These are phyloP conservation scores for Drosophila rubida DNA, from an alignment of 2,888 invertebrate species.

Conservation along the genomic window DNA sequence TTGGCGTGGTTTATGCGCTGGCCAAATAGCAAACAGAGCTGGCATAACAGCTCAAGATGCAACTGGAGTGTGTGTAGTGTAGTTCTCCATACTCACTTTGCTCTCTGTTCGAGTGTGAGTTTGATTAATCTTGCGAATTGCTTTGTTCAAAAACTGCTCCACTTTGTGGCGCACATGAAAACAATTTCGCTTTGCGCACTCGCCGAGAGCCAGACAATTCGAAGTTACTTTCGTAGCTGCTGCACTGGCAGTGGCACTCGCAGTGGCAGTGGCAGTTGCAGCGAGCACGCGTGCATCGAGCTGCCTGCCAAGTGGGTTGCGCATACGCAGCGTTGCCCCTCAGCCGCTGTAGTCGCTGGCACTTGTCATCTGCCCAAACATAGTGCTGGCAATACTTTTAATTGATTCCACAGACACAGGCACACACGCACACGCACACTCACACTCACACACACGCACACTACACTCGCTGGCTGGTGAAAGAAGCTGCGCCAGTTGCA, in stretches of 20 bases:
- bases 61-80: conserved; percentile 25
- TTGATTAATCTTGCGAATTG: conserved; percentile 81
- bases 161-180: conserved; percentile 77
- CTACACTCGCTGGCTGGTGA: conserved; percentile 43
- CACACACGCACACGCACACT: conserved; percentile 36
- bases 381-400: conserved; percentile 76
- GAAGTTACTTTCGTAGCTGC: conserved; percentile 56
- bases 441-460: conserved; percentile 14
- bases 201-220: conserved; percentile 33
- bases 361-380: conserved; percentile 79
- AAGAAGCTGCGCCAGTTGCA: conserved; percentile 76
- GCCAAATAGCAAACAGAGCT: conserved; percentile 34
- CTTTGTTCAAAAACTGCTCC: conserved; percentile 82
- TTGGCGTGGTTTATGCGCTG: conserved; percentile 70
- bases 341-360: conserved; percentile 12
- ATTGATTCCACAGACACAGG: conserved; percentile 72
- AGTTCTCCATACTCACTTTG: conserved; percentile 38
- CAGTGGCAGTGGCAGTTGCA: conserved; percentile 12
- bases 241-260: conserved; percentile 17
- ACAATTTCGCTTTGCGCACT: conserved; percentile 72
- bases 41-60: conserved; percentile 24
- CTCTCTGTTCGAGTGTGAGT: conserved; percentile 45
- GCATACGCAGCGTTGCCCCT: conserved; percentile 41
- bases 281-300: conserved; percentile 59
- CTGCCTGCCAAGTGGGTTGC: conserved; percentile 67